A percentile compares a stretch with the other conserved stretches of the same genome.
Conservation (phyloP, 2,113 vertebrate species). For the Menura novaehollandiae region DNA sequence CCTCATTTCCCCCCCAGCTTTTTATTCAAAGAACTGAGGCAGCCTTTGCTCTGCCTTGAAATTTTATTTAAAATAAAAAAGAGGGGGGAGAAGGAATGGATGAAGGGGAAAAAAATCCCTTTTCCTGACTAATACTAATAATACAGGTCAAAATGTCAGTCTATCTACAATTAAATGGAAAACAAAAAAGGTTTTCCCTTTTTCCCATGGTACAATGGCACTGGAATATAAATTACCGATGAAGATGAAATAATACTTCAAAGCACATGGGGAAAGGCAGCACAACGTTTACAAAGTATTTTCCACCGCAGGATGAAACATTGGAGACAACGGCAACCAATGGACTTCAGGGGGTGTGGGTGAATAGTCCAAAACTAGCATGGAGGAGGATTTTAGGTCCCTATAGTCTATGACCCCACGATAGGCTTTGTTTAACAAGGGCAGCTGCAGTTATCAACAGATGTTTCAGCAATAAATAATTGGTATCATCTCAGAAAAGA, state of each 20-base stretch:
- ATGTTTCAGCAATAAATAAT: slow-evolving; percentile 85
- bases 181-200: slow-evolving; percentile 71
- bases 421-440: slow-evolving; percentile 75
- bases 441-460: slow-evolving; percentile 85
- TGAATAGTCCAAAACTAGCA: slow-evolving; percentile 75
- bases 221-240: slow-evolving; percentile 77
- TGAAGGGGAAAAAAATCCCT: slow-evolving; percentile 61
- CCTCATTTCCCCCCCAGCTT: slow-evolving; percentile 39
- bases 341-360: slow-evolving; percentile 59
- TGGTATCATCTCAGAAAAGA: slow-evolving; percentile 79
- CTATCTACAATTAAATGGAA: slow-evolving; percentile 74
- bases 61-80: slow-evolving; percentile 65
- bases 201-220: slow-evolving; percentile 73
- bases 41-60: slow-evolving; percentile 70
- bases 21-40: slow-evolving; percentile 65
- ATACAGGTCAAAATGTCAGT: slow-evolving; percentile 80
- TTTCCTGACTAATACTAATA: slow-evolving; percentile 77
- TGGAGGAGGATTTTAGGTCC: slow-evolving; percentile 71
- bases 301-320: slow-evolving; percentile 62
- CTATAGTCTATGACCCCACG: slow-evolving; percentile 70
- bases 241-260: slow-evolving; percentile 82
- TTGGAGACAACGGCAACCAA: slow-evolving; percentile 65
- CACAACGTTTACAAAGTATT: slow-evolving; percentile 74
- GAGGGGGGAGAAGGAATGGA: not conserved
- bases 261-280: slow-evolving; percentile 71